phyloP scores from a whole-genome alignment of 2,797 vertebrate species.

The Tauraco hartlaubi region DNA sequence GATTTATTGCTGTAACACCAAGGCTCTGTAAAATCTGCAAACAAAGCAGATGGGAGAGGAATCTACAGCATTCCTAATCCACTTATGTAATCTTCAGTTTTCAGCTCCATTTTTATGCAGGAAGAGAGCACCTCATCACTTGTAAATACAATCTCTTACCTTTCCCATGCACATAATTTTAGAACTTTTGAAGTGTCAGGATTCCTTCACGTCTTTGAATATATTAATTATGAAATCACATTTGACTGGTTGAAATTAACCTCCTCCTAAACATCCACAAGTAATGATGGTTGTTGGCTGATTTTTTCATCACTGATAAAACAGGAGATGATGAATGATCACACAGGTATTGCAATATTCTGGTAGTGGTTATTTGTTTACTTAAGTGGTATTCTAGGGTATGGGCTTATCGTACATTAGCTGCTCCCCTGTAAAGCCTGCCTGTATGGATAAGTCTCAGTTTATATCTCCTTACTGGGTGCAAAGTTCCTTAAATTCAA shows the following conservation, averaged over 20 bases:
- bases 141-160: background rate
- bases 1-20: constrained; percentile 27
- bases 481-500: background rate
- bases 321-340: background rate
- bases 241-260: constrained; percentile 9
- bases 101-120: background rate
- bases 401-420: background rate
- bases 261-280: background rate
- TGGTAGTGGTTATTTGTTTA: background rate
- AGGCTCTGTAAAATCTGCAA: constrained; percentile 34
- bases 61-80: background rate
- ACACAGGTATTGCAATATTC: background rate
- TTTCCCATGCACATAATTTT: background rate
- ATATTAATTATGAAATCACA: background rate
- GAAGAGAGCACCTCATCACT: background rate
- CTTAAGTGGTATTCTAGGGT: background rate
- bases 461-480: background rate
- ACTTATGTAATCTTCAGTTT: background rate
- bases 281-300: background rate
- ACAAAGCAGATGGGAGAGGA: constrained; percentile 15
- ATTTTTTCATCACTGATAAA: background rate
- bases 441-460: background rate
- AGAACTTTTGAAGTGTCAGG: background rate
- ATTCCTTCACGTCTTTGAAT: background rate
- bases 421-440: background rate